Conservation (phyloP, 2,797 vertebrate species). For the Sardinella longiceps region DNA sequence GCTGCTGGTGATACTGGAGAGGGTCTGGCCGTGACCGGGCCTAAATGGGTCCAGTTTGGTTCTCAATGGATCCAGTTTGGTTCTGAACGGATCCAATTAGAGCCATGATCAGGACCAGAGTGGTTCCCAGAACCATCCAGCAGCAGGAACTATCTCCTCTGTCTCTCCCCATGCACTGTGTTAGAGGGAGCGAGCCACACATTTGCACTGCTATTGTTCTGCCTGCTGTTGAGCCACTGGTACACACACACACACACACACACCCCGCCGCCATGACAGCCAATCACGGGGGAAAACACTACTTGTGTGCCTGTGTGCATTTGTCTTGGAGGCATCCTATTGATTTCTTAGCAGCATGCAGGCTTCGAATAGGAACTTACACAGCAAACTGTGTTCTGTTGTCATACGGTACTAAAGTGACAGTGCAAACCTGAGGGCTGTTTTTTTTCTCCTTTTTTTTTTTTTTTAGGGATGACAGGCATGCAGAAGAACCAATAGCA, state of each 20-base stretch:
- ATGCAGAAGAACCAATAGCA: conserved; percentile 48
- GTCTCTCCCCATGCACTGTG: background rate
- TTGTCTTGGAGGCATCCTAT: background rate
- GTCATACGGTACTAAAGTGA: background rate
- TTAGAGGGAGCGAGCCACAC: background rate
- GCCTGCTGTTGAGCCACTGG: background rate
- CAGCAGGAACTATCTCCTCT: background rate
- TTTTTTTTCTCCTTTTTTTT: background rate
- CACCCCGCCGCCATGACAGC: too few relatives aligned
- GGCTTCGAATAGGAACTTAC: background rate
- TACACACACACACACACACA: background rate
- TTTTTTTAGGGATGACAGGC: conserved; percentile 49
- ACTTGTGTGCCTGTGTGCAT: background rate
- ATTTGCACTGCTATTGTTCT: background rate
- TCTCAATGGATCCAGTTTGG: background rate
- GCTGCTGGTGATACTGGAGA: background rate
- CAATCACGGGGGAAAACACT: background rate
- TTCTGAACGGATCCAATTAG: background rate
- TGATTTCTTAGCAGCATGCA: background rate
- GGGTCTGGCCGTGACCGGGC: background rate
- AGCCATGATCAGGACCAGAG: background rate
- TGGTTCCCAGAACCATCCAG: background rate
- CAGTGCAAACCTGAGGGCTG: conserved; percentile 55
- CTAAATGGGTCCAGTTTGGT: background rate
- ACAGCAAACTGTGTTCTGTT: too few relatives aligned